Percentiles rank a stretch among this genome's conserved stretches.
Evolutionary conservation across 2,888 invertebrate species (phyloP).

Genomic region (Sinhomidia bicolor): DNA sequence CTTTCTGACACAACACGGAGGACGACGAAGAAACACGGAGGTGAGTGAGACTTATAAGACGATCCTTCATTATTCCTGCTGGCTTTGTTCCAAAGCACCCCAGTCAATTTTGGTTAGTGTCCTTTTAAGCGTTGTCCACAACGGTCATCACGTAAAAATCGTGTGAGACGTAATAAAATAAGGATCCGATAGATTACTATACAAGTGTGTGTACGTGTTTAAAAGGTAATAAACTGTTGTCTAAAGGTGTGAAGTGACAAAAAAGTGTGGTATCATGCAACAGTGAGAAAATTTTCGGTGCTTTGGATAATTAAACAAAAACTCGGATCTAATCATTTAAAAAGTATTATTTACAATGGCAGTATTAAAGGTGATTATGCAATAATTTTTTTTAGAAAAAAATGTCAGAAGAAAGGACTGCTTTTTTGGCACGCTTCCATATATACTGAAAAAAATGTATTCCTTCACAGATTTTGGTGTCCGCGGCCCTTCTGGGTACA

Average conservation of each 20-base stretch:
- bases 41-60: not conserved
- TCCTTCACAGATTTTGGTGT: conserved; percentile 49
- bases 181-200: not conserved
- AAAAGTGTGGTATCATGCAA: not conserved
- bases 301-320: not conserved
- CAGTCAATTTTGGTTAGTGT: conserved; percentile 31
- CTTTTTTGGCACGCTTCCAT: not conserved
- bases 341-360: conserved; percentile 55
- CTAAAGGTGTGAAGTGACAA: not conserved
- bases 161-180: not conserved
- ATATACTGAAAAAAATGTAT: not conserved
- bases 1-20: conserved; percentile 55
- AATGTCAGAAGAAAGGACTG: too few species aligned
- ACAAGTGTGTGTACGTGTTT: not conserved
- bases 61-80: not conserved
- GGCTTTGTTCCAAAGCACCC: conserved; percentile 30
- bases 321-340: conserved; percentile 4
- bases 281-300: not conserved
- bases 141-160: not conserved
- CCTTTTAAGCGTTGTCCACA: conserved; percentile 20
- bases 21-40: not conserved
- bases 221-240: not conserved
- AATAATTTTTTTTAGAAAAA: not conserved
- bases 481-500: conserved; percentile 54
- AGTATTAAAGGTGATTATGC: conserved; percentile 59